These are phyloP conservation scores for Fregata magnificens DNA, from an alignment of 2,113 vertebrate species.

Conservation along the genomic window DNA sequence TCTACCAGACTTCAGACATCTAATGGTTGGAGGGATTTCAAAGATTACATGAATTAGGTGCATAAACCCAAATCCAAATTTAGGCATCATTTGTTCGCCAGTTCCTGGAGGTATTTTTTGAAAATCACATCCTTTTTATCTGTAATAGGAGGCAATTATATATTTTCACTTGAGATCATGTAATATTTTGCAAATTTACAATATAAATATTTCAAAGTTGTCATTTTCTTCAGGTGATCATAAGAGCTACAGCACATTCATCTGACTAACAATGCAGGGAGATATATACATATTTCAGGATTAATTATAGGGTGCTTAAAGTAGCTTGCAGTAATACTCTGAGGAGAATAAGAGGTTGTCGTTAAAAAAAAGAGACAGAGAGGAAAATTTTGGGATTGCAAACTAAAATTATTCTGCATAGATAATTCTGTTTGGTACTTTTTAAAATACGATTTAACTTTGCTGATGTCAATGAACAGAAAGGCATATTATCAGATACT, in stretches of 20 bases:
- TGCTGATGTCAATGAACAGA: neutral
- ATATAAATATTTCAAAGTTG: conserved; percentile 41
- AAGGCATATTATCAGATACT: neutral
- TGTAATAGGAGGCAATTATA: neutral
- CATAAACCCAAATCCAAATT: neutral
- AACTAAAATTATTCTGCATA: conserved; percentile 48
- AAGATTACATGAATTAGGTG: neutral
- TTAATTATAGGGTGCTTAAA: conserved; percentile 65
- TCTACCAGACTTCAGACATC: neutral
- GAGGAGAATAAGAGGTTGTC: conserved; percentile 61
- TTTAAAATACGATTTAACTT: neutral
- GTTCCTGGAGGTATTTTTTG: neutral
- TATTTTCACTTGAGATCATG: neutral
- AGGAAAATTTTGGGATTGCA: conserved; percentile 25
- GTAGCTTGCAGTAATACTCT: conserved; percentile 23
- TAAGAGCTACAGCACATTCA: conserved; percentile 30
- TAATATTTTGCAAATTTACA: conserved; percentile 8
- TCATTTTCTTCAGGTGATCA: conserved; percentile 53
- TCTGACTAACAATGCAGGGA: conserved; percentile 52
- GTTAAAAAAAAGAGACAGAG: conserved; percentile 30
- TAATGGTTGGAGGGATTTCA: neutral
- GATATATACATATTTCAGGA: conserved; percentile 58
- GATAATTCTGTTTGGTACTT: neutral
- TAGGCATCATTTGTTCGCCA: neutral
- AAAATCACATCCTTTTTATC: neutral